Percentiles rank a stretch among this genome's conserved stretches.
phyloP scores from a whole-genome alignment of 2,797 vertebrate genomes.

The Pseudochaenichthys georgianus region DNA sequence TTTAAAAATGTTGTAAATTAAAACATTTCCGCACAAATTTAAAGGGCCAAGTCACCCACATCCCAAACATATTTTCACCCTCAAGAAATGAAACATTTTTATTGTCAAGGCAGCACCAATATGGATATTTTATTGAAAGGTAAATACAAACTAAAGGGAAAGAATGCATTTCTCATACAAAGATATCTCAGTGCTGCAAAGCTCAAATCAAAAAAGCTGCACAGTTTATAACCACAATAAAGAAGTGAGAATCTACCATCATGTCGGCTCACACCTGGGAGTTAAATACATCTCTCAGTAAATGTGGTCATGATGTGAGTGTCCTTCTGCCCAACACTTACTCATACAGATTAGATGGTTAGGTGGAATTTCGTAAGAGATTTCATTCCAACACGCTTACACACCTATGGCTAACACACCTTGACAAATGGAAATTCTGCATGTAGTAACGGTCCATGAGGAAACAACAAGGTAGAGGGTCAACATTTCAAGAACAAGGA shows the following conservation, averaged over 20 bases:
- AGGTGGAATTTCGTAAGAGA: constrained; percentile 13
- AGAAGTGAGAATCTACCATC: background rate
- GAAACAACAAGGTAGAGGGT: constrained; percentile 14
- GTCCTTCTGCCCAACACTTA: background rate
- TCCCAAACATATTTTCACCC: background rate
- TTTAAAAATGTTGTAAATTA: background rate
- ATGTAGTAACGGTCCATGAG: background rate
- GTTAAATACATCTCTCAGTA: constrained; percentile 8
- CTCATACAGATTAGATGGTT: background rate
- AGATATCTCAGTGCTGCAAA: constrained; percentile 4
- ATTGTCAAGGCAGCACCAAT: constrained; percentile 51
- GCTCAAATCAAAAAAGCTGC: constrained; percentile 21
- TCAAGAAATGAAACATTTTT: constrained; percentile 13
- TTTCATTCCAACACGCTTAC: background rate
- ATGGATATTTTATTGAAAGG: constrained; percentile 45
- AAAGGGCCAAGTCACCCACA: background rate
- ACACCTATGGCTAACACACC: background rate
- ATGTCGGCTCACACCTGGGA: background rate
- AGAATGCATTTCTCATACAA: constrained; percentile 8
- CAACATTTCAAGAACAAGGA: constrained; percentile 34
- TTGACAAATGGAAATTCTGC: constrained; percentile 10
- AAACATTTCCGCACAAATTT: background rate
- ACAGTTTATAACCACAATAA: constrained; percentile 20
- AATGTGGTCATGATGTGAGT: constrained; percentile 17
- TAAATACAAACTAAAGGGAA: constrained; percentile 20